Base-by-base conservation (phyloP, 2,113 vertebrate genomes). In the Nanger granti region DNA sequence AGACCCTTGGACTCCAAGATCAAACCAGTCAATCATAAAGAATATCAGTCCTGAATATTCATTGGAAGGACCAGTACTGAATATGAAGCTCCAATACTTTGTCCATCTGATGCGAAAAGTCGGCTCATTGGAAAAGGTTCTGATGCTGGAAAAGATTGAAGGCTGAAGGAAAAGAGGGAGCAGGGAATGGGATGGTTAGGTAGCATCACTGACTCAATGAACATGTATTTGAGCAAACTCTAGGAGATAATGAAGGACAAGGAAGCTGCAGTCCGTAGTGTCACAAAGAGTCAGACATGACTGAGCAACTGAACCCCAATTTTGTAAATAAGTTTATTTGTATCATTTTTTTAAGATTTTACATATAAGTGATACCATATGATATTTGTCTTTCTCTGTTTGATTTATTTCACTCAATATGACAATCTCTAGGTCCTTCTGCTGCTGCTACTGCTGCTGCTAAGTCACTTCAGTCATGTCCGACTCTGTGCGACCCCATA, bases 401-500 rank as follows among this genome's bases (percentile, higher is more conserved):
- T 79, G 80, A 44, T 49, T 52, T 34, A 83, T 49, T 52, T 52
- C 47, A 52, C 47, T 34, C 31, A 52, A 20, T 34, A 11, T 22
- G 80, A 34, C 18, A 52, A 52, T 52, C 47, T 83, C 80, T 47
- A 52, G 29, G 29, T 83, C 80, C 47, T 34, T 52, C 29, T 52
- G 29, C 62, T 64, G 3, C 62, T 64, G 62, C 62, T 64, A 7
- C 62, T 31, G 62, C 29, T 64, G 13, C 62, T 64, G 29, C 14
- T 64, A 64, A 64, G 7, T 34, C 14, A 0, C 14, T 64, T 64
- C 62, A 64, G 29, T 64, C 29, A 0, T 34, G 29, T 64, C 62
- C 14, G 0, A 34, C 29, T 34, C 29, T 34, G 62, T 64, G 13
- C 1, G 0, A 8, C 12, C 3, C 62, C 62, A 15, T 8, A 64